These are phyloP conservation scores for Spheniscus humboldti DNA, from an alignment of 2,797 vertebrate genomes.

Conservation along the genomic window DNA sequence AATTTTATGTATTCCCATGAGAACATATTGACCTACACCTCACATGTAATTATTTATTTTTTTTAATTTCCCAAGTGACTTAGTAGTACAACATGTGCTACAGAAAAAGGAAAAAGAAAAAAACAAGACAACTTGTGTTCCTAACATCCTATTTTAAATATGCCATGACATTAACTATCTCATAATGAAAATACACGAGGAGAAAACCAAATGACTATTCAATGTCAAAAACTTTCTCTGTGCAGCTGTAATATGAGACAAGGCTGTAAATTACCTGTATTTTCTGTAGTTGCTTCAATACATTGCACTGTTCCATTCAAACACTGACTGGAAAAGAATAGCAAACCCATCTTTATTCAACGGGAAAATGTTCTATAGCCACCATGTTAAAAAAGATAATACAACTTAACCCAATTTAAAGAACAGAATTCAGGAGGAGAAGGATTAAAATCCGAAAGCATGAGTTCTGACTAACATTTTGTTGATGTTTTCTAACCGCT, in stretches of 20 bases:
- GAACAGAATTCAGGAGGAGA: not conserved
- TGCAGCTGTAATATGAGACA: not conserved
- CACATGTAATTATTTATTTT: not conserved
- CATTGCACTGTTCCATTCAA: constrained; percentile 79
- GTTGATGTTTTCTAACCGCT: not conserved
- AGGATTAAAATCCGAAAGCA: not conserved
- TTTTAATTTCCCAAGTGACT: not conserved
- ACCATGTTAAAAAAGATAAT: not conserved
- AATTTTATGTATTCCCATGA: not conserved
- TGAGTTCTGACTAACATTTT: not conserved
- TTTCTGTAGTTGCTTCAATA: constrained; percentile 68
- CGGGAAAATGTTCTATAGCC: not conserved
- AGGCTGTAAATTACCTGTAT: constrained; percentile 65
- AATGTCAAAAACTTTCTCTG: not conserved
- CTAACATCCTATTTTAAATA: not conserved
- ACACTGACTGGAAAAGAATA: constrained; percentile 74
- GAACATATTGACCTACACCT: not conserved
- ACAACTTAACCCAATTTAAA: not conserved
- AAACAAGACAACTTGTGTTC: not conserved
- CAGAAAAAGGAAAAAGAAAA: not conserved
- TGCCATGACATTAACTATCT: not conserved
- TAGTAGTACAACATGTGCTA: not conserved
- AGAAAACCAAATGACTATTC: not conserved
- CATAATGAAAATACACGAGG: not conserved
- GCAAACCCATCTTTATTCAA: not conserved